These are phyloP conservation scores for Brachypalpus laphriformis DNA, from an alignment of 2,888 invertebrate species.

Conservation along the genomic window DNA sequence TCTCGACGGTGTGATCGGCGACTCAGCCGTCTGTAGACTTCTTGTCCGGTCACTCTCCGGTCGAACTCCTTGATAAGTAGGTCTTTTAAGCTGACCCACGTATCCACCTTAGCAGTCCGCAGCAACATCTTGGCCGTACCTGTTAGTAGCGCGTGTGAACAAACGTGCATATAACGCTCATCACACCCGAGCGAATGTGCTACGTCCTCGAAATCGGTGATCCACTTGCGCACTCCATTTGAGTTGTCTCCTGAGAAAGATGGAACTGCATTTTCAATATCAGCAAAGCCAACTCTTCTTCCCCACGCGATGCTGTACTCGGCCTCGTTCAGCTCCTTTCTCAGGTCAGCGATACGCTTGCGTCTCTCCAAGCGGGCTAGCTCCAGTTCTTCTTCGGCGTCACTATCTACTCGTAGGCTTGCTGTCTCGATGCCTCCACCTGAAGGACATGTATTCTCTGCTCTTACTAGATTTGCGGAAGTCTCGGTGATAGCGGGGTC, in stretches of 20 bases:
- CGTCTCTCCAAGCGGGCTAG: neutral
- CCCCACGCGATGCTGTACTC: neutral
- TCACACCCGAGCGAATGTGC: neutral
- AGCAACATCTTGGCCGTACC: neutral
- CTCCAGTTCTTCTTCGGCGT: neutral
- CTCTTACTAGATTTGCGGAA: too few relatives aligned
- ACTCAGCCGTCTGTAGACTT: neutral
- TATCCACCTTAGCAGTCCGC: neutral
- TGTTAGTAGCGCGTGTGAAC: neutral
- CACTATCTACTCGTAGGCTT: too few relatives aligned
- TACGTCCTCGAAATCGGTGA: neutral
- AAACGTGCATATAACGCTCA: neutral
- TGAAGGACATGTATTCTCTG: neutral
- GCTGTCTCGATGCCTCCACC: neutral
- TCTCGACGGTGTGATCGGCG: neutral
- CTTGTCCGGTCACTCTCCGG: neutral
- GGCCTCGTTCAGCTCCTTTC: neutral
- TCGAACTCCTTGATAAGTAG: neutral
- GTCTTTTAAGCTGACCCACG: neutral
- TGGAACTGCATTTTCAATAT: neutral
- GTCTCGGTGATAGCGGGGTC: neutral
- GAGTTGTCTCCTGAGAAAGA: neutral
- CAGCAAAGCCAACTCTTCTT: neutral
- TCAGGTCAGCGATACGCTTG: constrained; percentile 5
- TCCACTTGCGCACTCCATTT: neutral